Percentiles rank a stretch among this genome's conserved stretches.
Evolutionary conservation across 2,797 vertebrate species (phyloP).

Genomic region (Dipus sagitta): DNA sequence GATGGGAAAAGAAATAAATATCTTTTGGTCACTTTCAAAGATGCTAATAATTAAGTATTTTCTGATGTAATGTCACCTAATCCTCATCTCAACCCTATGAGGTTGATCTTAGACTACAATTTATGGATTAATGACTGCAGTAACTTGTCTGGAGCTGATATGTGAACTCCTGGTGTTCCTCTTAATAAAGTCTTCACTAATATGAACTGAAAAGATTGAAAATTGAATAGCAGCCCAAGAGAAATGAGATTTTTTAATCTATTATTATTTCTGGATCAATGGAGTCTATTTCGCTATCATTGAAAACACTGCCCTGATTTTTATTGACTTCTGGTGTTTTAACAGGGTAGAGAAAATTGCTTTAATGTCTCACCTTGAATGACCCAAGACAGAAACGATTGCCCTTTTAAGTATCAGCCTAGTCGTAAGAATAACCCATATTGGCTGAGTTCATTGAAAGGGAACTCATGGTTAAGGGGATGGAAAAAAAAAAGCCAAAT

Average conservation of each 20-base stretch:
- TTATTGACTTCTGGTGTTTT: constrained; percentile 39
- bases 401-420: background rate
- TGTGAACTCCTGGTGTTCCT: background rate
- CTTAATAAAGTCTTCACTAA: background rate
- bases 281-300: background rate
- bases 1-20: background rate
- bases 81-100: background rate
- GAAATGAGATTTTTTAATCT: background rate
- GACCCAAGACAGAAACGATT: background rate
- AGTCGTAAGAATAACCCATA: background rate
- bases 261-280: background rate
- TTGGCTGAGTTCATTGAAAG: constrained; percentile 14
- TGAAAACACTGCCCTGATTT: background rate
- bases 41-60: constrained; percentile 31
- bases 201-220: constrained; percentile 8
- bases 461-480: background rate
- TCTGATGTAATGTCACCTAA: constrained; percentile 3
- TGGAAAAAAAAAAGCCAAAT: background rate
- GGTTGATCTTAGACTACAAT: background rate
- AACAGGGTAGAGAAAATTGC: background rate
- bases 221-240: background rate
- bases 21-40: constrained; percentile 37
- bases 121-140: background rate
- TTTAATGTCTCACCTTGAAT: background rate
- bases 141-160: constrained; percentile 22